A percentile compares a stretch with the other conserved stretches of the same genome.
phyloP scores from a whole-genome alignment of 2,797 vertebrate genomes.

The Chelon labrosus region DNA sequence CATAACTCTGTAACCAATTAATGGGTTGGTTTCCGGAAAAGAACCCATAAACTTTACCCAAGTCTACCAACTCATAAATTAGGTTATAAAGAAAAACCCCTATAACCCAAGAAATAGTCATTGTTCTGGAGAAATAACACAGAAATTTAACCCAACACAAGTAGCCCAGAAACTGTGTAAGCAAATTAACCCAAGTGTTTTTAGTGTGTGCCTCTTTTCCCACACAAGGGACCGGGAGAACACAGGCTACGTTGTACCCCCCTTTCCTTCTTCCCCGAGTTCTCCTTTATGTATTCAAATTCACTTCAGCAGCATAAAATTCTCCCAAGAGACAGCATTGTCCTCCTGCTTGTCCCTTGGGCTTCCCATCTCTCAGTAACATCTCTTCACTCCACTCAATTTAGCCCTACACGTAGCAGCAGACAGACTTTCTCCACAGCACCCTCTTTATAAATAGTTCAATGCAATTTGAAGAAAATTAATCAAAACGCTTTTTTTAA shows the following conservation, averaged over 20 bases:
- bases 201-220: constrained; percentile 73
- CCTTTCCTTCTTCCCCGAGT: constrained; percentile 71
- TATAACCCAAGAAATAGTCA: no score
- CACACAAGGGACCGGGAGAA: constrained; percentile 78
- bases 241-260: constrained; percentile 77
- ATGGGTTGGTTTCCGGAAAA: no score
- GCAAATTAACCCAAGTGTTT: no score
- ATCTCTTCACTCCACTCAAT: constrained; percentile 81
- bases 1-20: no score
- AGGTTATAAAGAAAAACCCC: no score
- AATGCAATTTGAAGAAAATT: constrained; percentile 81
- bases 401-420: constrained; percentile 71
- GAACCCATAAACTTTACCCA: no score
- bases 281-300: constrained; percentile 88
- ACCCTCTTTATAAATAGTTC: constrained; percentile 74
- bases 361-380: constrained; percentile 82
- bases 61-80: no score
- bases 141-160: no score
- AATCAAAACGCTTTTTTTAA: constrained; percentile 80
- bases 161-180: no score
- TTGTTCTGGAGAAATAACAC: no score
- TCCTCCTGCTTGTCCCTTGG: constrained; percentile 85
- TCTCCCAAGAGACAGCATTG: constrained; percentile 86
- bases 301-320: constrained; percentile 88
- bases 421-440: constrained; percentile 61